A percentile compares a stretch with the other conserved stretches of the same genome.
Conservation (phyloP, 2,888 invertebrate species). For the Sicus ferrugineus region DNA sequence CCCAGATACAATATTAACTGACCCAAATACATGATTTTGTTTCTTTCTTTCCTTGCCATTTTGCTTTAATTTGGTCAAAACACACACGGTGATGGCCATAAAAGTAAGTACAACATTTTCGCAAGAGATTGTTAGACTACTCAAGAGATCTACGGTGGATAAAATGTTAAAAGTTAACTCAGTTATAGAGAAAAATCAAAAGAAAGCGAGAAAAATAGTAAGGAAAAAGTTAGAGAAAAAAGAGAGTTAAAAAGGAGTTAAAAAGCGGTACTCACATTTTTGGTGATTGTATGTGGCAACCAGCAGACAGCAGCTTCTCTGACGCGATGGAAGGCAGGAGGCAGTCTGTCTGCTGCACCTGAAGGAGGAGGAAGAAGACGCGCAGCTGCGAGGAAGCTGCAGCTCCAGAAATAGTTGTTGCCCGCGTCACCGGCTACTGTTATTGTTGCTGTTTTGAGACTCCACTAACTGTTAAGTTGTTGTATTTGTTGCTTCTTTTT, state of each 20-base stretch:
- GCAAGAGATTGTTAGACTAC: not conserved
- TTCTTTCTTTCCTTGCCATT: not conserved
- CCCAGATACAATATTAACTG: constrained; percentile 1
- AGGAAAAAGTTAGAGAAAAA: constrained; percentile 1
- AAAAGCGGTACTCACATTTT: constrained; percentile 36
- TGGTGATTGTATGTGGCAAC: constrained; percentile 22
- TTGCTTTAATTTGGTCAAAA: not conserved
- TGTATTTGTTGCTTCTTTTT: not conserved
- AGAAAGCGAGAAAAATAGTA: not conserved
- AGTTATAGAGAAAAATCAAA: not conserved
- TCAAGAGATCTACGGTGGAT: not conserved
- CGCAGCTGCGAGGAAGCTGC: not conserved
- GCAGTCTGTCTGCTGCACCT: no score
- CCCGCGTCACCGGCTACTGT: not conserved
- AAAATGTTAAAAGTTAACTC: not conserved
- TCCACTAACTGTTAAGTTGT: not conserved
- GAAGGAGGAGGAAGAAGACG: no score
- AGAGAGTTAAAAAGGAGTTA: no score
- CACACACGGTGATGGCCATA: constrained; percentile 22
- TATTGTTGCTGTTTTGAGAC: not conserved
- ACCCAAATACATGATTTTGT: constrained; percentile 12
- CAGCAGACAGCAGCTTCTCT: constrained; percentile 25
- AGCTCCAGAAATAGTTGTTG: not conserved
- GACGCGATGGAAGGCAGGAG: no score
- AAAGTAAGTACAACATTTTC: constrained; percentile 12